Evolutionary conservation across 1,140 invertebrate species (phyloP).

Genomic region (Amyelois transitella): DNA sequence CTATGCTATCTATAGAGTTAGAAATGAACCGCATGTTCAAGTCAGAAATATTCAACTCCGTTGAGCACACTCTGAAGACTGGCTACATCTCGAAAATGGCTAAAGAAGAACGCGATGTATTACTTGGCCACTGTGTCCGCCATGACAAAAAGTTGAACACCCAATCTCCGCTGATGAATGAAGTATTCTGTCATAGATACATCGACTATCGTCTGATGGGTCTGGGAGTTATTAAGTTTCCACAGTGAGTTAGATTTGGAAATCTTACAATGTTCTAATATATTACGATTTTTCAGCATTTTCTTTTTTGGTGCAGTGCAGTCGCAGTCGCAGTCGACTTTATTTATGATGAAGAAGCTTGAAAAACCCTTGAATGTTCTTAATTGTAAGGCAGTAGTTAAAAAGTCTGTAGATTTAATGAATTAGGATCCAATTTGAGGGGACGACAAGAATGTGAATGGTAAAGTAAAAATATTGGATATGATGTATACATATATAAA

Average conservation of each 20-base stretch:
- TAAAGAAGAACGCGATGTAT: conserved; percentile 38
- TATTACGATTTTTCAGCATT: no score
- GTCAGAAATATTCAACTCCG: conserved; percentile 75
- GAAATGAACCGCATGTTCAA: conserved; percentile 78
- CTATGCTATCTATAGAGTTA: conserved; percentile 68
- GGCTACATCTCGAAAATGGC: conserved; percentile 44
- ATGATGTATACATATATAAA: no score
- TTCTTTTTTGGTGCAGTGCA: no score
- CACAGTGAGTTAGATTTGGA: conserved; percentile 33
- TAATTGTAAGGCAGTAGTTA: no score
- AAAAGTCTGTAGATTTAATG: no score
- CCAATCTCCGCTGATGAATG: conserved; percentile 56
- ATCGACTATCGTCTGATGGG: conserved; percentile 60
- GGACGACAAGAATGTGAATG: no score
- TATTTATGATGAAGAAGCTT: no score
- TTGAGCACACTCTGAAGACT: conserved; percentile 54
- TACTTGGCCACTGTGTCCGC: conserved; percentile 47
- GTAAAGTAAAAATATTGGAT: no score
- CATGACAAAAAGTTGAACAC: conserved; percentile 55
- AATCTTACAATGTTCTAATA: background rate
- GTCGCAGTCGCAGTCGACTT: no score
- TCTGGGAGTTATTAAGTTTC: conserved; percentile 53
- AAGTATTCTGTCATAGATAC: conserved; percentile 56
- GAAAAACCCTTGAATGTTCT: no score
- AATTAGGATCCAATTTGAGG: no score